Evolutionary conservation across 2,888 invertebrate genomes (phyloP), one percentile per base, ranked within the genome.

Genomic region (Rotaria magnacalcarata): DNA sequence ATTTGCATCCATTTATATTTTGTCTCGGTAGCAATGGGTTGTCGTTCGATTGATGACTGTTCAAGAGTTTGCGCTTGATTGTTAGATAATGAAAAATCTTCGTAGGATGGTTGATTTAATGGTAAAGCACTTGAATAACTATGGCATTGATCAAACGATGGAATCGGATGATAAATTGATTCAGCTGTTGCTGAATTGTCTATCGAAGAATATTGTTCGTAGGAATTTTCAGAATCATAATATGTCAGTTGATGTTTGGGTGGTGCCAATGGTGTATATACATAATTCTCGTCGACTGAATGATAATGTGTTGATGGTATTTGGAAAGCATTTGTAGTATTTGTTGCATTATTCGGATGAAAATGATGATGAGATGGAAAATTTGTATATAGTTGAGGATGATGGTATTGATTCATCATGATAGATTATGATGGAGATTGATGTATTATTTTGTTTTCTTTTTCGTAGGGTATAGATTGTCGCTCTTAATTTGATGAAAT

Each of bases 1-100:
- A 97, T 95, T 92, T 97, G 96, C 97, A 97, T 97, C 97, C 97
- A 97, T 91, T 97, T 96, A 92, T 97, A 97, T 0, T 96, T 96
- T 47, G 96, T 41, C n/a, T 74, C 74, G 14, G 21, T 74, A 19
- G 41, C 43, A 41, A 60, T n/a, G 8, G 58, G 14, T 60, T 27
- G 10, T 60, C 27, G 7, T 8, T 24, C 6, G 8, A 56, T 24
- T 24, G 24, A 56, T 56, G 24, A 56, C 24, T 56, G 56, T 56
- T 56, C 56, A 24, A 56, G 11, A 56, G 7, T 56, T 24, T 56
- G 5, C 14, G 56, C 5, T 56, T 24, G 56, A 56, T 27, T 67
- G 34, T 67, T 34, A 34, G 16, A 4, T 67, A 34, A 34, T 67
- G 67, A 19, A 27, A 34, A 34, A 67, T 41, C 41, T 27, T 16